Evolutionary conservation across 2,113 vertebrate genomes (phyloP).

Genomic region (Microcebus tavaratra): DNA sequence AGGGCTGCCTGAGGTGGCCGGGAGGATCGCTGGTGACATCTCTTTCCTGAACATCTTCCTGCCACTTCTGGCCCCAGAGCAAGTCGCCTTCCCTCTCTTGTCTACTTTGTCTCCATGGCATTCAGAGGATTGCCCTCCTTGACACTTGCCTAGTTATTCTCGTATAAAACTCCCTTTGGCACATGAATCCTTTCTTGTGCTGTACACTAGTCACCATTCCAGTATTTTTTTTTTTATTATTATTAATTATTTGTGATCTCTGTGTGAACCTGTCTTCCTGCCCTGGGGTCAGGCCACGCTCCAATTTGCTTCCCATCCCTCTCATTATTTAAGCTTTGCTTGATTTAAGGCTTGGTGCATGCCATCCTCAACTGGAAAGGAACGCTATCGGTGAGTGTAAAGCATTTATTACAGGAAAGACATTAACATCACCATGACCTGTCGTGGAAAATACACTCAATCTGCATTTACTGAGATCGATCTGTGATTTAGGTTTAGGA

Average conservation of each 20-base stretch:
- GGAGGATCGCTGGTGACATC: neutral
- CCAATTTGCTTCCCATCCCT: neutral
- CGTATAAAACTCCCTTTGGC: neutral
- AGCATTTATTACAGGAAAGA: neutral
- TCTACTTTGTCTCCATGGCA: neutral
- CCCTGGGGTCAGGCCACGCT: neutral
- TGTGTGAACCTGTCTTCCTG: neutral
- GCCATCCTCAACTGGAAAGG: neutral
- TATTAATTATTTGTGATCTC: neutral
- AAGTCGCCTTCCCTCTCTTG: neutral
- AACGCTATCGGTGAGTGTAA: neutral
- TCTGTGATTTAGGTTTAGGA: neutral
- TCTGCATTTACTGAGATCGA: neutral
- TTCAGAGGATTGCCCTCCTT: fast-evolving
- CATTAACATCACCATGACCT: neutral
- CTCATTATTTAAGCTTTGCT: neutral
- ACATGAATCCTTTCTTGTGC: neutral
- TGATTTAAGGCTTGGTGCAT: neutral
- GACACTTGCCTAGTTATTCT: neutral
- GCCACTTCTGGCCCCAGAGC: fast-evolving
- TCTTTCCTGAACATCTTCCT: neutral
- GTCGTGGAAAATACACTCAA: neutral
- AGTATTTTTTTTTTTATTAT: neutral
- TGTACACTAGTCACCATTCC: neutral
- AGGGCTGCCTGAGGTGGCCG: neutral